These are phyloP conservation scores for Haemorhous mexicanus DNA, from an alignment of 2,113 vertebrate genomes.

Conservation along the genomic window DNA sequence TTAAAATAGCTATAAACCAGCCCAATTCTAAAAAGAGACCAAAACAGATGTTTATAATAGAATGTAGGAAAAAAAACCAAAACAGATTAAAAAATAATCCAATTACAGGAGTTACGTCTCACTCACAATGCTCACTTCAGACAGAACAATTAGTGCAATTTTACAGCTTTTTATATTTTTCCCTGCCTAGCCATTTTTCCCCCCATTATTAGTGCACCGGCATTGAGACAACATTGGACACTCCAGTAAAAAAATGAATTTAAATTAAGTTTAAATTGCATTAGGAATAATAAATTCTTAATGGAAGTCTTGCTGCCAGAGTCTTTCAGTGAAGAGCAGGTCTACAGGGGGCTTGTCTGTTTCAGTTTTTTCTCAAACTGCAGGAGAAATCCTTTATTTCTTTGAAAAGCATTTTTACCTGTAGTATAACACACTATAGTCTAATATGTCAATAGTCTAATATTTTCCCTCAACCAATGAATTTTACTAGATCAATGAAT, in stretches of 20 bases:
- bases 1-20: slow-evolving; percentile 7
- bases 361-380: background rate
- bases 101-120: background rate
- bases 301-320: background rate
- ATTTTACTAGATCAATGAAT: background rate
- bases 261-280: slow-evolving; percentile 17
- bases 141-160: slow-evolving; percentile 2
- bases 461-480: background rate
- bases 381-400: background rate
- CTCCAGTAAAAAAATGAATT: background rate
- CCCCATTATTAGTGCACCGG: background rate
- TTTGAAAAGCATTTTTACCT: background rate
- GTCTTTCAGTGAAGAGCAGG: background rate
- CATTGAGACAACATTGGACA: background rate
- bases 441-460: background rate
- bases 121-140: background rate
- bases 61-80: background rate
- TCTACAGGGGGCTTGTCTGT: background rate
- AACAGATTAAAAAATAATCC: background rate
- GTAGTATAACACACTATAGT: background rate
- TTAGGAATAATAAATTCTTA: background rate
- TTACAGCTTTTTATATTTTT: background rate
- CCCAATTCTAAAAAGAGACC: background rate
- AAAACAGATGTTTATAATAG: background rate
- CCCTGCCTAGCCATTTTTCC: background rate